Evolutionary conservation across 2,797 vertebrate genomes (phyloP), one percentile per base, ranked within the genome.

Genomic region (Acanthurus tractus): DNA sequence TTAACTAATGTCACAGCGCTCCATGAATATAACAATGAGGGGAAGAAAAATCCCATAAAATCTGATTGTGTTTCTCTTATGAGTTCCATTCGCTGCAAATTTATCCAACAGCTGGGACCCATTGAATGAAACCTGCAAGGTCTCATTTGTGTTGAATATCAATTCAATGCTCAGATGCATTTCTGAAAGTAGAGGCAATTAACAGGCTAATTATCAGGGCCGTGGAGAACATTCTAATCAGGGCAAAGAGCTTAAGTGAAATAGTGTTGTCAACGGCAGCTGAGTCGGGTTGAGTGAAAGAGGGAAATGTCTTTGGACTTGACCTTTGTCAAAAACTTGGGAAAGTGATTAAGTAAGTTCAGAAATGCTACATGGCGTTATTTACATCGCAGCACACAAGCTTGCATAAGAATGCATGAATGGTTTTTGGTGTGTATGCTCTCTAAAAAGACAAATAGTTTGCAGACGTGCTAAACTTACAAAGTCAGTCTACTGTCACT

Each of bases 111-210:
- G 89, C 89, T 89, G 86, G 88, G 87, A 79, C 75, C 67, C 70
- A 52, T 65, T 66, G 86, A 88, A 82, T 70, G 71, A 89, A 92
- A 90, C 89, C 86, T 91, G 86, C 81, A 6, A 88, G 87, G 90
- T 86, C 87, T 94, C 88, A 90, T 94, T 94, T 93, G 84, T 83
- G 91, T 91, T 81, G 88, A 90, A 92, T 93, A 92, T 93, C 92
- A 91, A 89, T 92, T 84, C 82, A 88, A 89, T 86, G 91, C 91
- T 93, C 89, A 93, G 89, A 93, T 91, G 91, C 84, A 79, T 90
- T 89, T 89, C 74, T 81, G 86, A 88, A 87, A 87, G 88, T 89
- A 85, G 83, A 83, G 84, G 90, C 92, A 93, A 94, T 95, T 93
- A 95, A 88, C 83, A 56, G 85, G 82, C 90, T 92, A 94, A 95